A percentile compares a stretch with the other conserved stretches of the same genome.
Evolutionary conservation across 2,113 vertebrate species (phyloP).

Genomic region (Malurus alboscapulatus): DNA sequence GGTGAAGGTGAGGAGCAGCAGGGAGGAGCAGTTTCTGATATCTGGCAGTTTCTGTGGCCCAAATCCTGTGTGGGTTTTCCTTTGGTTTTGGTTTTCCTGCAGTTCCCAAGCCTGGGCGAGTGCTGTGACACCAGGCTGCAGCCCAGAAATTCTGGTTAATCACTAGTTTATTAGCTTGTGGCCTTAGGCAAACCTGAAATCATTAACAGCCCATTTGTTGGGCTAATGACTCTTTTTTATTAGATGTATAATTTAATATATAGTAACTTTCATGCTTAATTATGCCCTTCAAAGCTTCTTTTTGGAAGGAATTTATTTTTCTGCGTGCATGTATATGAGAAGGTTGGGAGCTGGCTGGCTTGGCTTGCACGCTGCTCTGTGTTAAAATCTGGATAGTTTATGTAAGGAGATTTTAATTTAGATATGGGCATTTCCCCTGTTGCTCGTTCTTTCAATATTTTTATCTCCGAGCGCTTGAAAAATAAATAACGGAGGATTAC

Average conservation of each 20-base stretch:
- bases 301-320: conserved; percentile 36
- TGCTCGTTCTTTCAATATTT: conserved; percentile 7
- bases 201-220: conserved; percentile 54
- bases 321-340: background rate
- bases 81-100: background rate
- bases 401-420: conserved; percentile 24
- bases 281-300: conserved; percentile 52
- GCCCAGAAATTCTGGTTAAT: conserved; percentile 42
- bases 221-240: conserved; percentile 59
- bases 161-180: conserved; percentile 14
- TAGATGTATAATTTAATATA: conserved; percentile 61
- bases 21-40: background rate
- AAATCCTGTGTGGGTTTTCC: fast-evolving
- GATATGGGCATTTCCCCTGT: background rate
- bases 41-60: background rate
- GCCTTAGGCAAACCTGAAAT: conserved; percentile 56
- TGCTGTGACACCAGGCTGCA: background rate
- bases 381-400: conserved; percentile 13
- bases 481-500: background rate
- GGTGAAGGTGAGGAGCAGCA: background rate
- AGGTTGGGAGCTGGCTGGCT: background rate
- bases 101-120: background rate
- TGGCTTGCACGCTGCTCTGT: background rate
- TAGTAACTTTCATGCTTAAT: conserved; percentile 56
- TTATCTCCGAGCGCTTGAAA: background rate